Evolutionary conservation across 2,113 vertebrate genomes (phyloP).

Genomic region (Arothron firmamentum): DNA sequence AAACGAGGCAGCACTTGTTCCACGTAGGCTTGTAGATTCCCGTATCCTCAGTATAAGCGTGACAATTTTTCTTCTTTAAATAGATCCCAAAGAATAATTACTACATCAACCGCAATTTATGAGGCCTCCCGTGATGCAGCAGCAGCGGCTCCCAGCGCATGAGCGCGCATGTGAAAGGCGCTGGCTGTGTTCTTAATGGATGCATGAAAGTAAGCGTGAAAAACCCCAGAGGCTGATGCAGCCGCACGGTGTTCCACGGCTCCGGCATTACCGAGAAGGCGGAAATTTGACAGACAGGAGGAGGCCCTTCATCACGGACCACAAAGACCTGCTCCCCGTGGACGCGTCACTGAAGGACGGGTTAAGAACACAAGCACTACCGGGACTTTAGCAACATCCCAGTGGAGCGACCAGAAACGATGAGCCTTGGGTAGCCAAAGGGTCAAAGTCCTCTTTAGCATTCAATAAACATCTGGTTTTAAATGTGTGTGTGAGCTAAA

Average conservation of each 20-base stretch:
- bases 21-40: too few species aligned
- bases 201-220: conserved; percentile 48
- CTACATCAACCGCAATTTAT: conserved; percentile 40
- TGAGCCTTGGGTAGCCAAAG: too few species aligned
- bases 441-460: too few species aligned
- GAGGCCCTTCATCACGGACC: conserved; percentile 51
- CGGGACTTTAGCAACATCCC: too few species aligned
- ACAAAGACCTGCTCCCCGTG: conserved; percentile 24
- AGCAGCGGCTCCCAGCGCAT: conserved; percentile 25
- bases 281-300: conserved; percentile 59
- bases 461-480: too few species aligned
- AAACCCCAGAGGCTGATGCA: conserved; percentile 22
- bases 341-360: too few species aligned
- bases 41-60: neutral
- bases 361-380: too few species aligned
- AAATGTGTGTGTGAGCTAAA: too few species aligned
- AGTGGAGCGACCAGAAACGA: too few species aligned
- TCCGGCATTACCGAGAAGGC: conserved; percentile 52
- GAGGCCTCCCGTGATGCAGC: conserved; percentile 31
- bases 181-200: conserved; percentile 38
- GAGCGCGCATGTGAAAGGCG: conserved; percentile 52
- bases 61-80: conserved; percentile 3
- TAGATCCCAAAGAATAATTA: conserved; percentile 33
- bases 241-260: conserved; percentile 23
- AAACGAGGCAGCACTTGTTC: too few species aligned